Conservation (phyloP, 2,113 vertebrate genomes). For the Ctenodactylus gundi region DNA sequence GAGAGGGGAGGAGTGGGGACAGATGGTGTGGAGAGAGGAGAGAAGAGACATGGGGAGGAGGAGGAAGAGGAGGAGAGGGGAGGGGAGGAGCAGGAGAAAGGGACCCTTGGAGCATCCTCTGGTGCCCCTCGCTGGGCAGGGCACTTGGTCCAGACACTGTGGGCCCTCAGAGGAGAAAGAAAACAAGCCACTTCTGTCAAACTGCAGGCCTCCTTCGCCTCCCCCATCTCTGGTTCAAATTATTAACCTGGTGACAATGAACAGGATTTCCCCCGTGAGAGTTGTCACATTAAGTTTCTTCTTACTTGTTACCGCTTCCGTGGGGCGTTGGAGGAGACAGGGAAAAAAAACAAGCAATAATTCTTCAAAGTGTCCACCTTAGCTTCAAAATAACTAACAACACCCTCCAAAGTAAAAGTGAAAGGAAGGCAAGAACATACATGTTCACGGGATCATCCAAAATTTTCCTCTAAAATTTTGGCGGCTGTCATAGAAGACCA, state of each 20-base stretch:
- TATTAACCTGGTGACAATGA: not conserved
- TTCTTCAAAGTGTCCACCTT: not conserved
- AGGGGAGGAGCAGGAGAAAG: not conserved
- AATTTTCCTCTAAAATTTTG: not conserved
- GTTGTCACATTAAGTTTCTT: not conserved
- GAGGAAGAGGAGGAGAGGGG: not conserved
- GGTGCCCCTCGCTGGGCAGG: not conserved
- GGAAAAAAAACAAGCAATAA: not conserved
- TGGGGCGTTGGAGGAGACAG: fast-evolving
- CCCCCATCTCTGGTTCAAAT: too few species aligned
- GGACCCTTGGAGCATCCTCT: not conserved
- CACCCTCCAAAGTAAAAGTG: not conserved
- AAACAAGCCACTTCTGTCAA: not conserved
- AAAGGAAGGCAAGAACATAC: not conserved
- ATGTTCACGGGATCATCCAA: not conserved
- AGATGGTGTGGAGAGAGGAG: not conserved
- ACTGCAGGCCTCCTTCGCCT: not conserved
- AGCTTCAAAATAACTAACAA: not conserved
- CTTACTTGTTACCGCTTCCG: not conserved
- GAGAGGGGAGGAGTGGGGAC: not conserved
- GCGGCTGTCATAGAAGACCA: not conserved
- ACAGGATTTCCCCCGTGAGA: conserved; percentile 8
- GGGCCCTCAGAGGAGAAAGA: not conserved
- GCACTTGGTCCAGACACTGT: fast-evolving
- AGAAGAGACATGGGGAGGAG: too few species aligned